Conservation (phyloP, 2,888 invertebrate species). For the Unio delphinus region DNA sequence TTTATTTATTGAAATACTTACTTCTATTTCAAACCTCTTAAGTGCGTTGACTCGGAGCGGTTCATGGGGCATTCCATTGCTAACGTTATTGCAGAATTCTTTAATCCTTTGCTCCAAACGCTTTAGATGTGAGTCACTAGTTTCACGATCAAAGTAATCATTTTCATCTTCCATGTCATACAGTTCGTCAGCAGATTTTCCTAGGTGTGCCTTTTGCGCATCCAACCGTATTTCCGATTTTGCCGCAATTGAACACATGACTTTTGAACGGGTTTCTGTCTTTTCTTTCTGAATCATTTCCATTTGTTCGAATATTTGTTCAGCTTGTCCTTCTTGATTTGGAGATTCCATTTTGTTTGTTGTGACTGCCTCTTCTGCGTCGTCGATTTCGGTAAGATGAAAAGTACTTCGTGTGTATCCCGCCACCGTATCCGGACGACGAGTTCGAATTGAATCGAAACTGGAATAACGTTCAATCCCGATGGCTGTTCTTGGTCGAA, state of each 20-base stretch:
- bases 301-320: conserved; percentile 48
- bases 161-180: conserved; percentile 34
- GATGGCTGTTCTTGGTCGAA: conserved; percentile 35
- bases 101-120: conserved; percentile 51
- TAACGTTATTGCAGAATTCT: conserved; percentile 40
- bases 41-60: conserved; percentile 34
- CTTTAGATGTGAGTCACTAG: conserved; percentile 56
- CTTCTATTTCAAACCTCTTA: conserved; percentile 47
- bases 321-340: conserved; percentile 21
- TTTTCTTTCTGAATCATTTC: conserved; percentile 47
- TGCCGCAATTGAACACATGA: conserved; percentile 42
- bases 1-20: conserved; percentile 11
- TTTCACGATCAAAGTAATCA: conserved; percentile 64
- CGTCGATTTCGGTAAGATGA: conserved; percentile 41
- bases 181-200: conserved; percentile 27
- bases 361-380: conserved; percentile 17
- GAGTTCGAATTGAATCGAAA: conserved; percentile 11
- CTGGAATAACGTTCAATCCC: conserved; percentile 24
- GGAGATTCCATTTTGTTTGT: conserved; percentile 18
- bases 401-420: conserved; percentile 20
- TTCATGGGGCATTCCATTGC: conserved; percentile 18
- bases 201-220: conserved; percentile 27
- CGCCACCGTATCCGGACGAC: conserved; percentile 17
- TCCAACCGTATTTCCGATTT: conserved; percentile 38
- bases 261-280: conserved; percentile 39